Percentiles rank a stretch among this genome's conserved stretches.
phyloP scores from a whole-genome alignment of 2,888 invertebrate genomes.

The Cephus runcator region DNA sequence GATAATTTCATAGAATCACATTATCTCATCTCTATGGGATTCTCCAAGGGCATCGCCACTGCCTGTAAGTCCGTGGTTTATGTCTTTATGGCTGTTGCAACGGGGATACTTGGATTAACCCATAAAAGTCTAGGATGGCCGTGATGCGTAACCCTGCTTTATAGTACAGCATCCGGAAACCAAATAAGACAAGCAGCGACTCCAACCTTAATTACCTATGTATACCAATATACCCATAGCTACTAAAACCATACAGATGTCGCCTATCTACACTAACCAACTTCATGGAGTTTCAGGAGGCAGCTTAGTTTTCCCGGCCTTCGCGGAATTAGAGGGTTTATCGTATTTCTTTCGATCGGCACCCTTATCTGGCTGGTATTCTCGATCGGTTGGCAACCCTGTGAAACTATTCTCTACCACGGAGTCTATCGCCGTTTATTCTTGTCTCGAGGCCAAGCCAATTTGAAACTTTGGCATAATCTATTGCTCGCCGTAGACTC shows the following conservation, averaged over 20 bases:
- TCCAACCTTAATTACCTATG: no score
- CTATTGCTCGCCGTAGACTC: slow-evolving; percentile 7
- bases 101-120: slow-evolving; percentile 32
- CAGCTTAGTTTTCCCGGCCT: no score
- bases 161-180: slow-evolving; percentile 21
- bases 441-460: slow-evolving; percentile 3
- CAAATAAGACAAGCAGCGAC: neutral
- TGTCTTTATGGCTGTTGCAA: slow-evolving; percentile 32
- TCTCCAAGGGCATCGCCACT: slow-evolving; percentile 19
- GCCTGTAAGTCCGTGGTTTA: slow-evolving; percentile 24
- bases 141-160: slow-evolving; percentile 31
- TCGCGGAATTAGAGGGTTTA: no score
- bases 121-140: slow-evolving; percentile 33
- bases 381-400: no score
- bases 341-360: no score
- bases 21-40: slow-evolving; percentile 15
- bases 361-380: no score
- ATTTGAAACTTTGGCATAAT: slow-evolving; percentile 11
- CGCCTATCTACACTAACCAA: no score
- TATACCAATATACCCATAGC: no score
- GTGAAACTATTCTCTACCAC: no score
- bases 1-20: slow-evolving; percentile 9
- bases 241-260: no score
- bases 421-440: no score
- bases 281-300: no score